phyloP scores from a whole-genome alignment of 2,797 vertebrate species.

The Rhyacichthys aspro region DNA sequence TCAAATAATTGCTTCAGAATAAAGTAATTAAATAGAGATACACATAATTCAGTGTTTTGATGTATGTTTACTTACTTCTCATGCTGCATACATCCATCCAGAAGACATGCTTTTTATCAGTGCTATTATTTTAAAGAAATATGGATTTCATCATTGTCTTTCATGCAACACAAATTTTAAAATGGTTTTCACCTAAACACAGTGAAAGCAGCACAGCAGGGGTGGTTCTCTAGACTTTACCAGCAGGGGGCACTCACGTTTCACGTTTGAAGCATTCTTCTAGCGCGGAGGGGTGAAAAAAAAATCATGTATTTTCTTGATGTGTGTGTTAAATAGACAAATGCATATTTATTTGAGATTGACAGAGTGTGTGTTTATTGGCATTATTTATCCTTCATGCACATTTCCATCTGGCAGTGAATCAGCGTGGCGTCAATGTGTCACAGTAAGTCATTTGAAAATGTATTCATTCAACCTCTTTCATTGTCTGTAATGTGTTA shows the following conservation, averaged over 20 bases:
- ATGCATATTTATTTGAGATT: conserved; percentile 16
- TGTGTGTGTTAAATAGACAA: conserved; percentile 5
- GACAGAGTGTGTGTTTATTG: conserved; percentile 22
- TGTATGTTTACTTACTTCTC: too few species aligned
- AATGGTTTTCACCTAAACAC: too few species aligned
- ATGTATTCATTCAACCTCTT: conserved; percentile 13
- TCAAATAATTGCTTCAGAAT: too few species aligned
- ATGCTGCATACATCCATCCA: too few species aligned
- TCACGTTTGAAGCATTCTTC: conserved; percentile 1
- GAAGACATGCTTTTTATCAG: too few species aligned
- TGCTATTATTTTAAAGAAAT: too few species aligned
- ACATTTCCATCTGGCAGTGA: conserved; percentile 10
- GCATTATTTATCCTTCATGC: conserved; percentile 6
- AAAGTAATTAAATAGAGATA: too few species aligned
- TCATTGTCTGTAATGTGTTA: conserved; percentile 1
- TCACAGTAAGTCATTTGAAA: conserved; percentile 6
- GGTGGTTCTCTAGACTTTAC: neutral
- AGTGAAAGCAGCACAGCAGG: conserved; percentile 18
- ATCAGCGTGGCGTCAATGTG: conserved; percentile 11
- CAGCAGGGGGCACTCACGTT: conserved; percentile 64
- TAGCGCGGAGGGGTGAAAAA: neutral
- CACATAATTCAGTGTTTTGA: too few species aligned
- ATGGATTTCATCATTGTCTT: too few species aligned
- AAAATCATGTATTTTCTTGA: neutral
- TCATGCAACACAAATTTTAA: too few species aligned